Evolutionary conservation across 1,140 invertebrate species (phyloP), one percentile per base, ranked within the genome.

Genomic region (Plectrocnemia conspersa): DNA sequence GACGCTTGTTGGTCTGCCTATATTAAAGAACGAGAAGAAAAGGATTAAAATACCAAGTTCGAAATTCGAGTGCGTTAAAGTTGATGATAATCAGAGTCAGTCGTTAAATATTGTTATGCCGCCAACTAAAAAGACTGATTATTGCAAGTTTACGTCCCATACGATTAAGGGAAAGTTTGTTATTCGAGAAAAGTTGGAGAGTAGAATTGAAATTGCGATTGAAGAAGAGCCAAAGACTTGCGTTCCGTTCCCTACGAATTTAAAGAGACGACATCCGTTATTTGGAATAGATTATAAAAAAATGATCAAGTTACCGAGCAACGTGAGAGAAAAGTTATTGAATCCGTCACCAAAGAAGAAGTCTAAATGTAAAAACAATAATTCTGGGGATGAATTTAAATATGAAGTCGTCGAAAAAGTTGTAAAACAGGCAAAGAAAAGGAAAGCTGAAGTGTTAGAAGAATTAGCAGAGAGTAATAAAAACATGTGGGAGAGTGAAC

Each of bases 201-300:
- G 21, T 36, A 10, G 19, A n/a, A n/a, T 24, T 4, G 46, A 35
- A 3, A 22, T 46, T 16, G 27, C 44, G 23, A 32, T 42, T 7
- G 35, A 32, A 25, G 29, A 55, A 49, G 52, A 54, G 22, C 19
- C 29, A 25, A 22, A 1, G 2, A 23, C 22, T 9, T 52, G 45
- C 10, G 47, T 54, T 29, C 52, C 52, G 15, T 59, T 59, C 52
- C 57, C 57, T 11, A 9, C 52, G 16, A 45, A 54, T 52, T 54
- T 59, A 21, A 59, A 59, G 15, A 54, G 36, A 18, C 46, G 57
- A 3, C 57, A 59, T 52, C 52, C 57, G 7, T 25, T 59, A 6
- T 55, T 59, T 25, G 57, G 57, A 4, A 41, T 19, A 0, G 27
- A 55, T 50, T 59, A 54, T 54, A 52, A 59, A 54, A 35, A 45